Evolutionary conservation across 2,888 invertebrate species (phyloP), one percentile per base, ranked within the genome.

Genomic region (Tiliacea citrago): DNA sequence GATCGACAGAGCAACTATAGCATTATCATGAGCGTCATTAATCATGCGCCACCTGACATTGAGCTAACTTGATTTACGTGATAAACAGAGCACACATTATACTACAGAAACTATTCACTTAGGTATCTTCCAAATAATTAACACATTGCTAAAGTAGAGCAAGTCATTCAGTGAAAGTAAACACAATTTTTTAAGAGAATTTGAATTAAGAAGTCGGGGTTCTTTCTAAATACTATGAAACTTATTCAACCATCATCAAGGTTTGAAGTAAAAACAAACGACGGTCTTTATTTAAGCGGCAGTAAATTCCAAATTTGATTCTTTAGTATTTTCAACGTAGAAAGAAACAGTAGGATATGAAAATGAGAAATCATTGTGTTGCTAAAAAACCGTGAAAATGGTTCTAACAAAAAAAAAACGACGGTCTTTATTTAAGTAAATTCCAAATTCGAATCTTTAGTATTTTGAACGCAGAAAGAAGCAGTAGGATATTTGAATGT

Each of bases 51-150:
- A 71, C 84, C 79, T 88, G 88, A 84, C 84, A 67, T 77, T 65
- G 77, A 77, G 85, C 76, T 84, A 77, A 86, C 84, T 83, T 78
- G 86, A 87, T 87, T 88, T 76, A 86, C 73, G 77, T 75, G 75
- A 73, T 68, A 74, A 55, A 73, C 68, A 63, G 61, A 66, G 60
- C 39, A 58, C 51, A 61, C 39, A 55, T 12, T 57, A 69, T 47
- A 47, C 2, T 58, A 69, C 67, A 63, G 51, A 61, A 51, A 68
- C 39, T 58, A 61, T 61, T 51, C 47, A 57, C 8, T 21, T 66
- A 13, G 47, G 24, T 58, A 72, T 61, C n/a, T 8, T 60, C 58
- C 65, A 67, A 75, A 45, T 69, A 39, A 66, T 61, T n/a, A 66
- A 65, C 45, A 60, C 3, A 57, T 42, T 18, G 4, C n/a, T 55